These are phyloP conservation scores for Drosophila neutralis DNA, from an alignment of 2,888 invertebrate genomes.

Conservation along the genomic window DNA sequence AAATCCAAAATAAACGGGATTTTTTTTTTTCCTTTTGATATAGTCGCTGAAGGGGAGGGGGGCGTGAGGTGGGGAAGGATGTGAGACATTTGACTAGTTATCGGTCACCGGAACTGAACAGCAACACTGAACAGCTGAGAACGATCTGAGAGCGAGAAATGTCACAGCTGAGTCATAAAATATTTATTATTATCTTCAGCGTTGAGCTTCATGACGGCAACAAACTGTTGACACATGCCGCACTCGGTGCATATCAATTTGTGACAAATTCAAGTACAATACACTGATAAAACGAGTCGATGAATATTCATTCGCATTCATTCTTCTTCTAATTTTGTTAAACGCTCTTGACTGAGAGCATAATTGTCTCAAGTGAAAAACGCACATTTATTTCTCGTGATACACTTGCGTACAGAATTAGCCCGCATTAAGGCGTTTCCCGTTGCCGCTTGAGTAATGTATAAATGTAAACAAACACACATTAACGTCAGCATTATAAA, in stretches of 20 bases:
- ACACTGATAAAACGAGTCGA: neutral
- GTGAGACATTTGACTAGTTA: slow-evolving; percentile 30
- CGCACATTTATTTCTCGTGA: neutral
- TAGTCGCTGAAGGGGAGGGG: neutral
- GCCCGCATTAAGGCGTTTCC: neutral
- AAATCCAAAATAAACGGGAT: slow-evolving; percentile 18
- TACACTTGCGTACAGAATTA: neutral
- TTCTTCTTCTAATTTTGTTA: neutral
- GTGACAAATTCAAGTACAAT: neutral
- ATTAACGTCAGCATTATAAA: neutral
- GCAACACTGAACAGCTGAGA: neutral
- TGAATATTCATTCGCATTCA: neutral
- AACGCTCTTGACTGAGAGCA: neutral
- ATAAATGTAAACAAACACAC: neutral
- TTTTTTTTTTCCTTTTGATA: neutral
- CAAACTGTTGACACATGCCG: neutral
- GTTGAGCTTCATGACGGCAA: neutral
- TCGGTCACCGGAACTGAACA: slow-evolving; percentile 44
- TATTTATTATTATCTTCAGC: neutral
- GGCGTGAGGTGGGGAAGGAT: neutral
- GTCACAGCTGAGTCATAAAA: slow-evolving; percentile 30
- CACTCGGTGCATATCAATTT: neutral
- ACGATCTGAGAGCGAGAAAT: neutral
- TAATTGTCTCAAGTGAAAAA: neutral
- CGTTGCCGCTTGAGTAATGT: neutral